Base-by-base conservation (phyloP, 1,140 invertebrate genomes). In the Ostrea denselamellosa region DNA sequence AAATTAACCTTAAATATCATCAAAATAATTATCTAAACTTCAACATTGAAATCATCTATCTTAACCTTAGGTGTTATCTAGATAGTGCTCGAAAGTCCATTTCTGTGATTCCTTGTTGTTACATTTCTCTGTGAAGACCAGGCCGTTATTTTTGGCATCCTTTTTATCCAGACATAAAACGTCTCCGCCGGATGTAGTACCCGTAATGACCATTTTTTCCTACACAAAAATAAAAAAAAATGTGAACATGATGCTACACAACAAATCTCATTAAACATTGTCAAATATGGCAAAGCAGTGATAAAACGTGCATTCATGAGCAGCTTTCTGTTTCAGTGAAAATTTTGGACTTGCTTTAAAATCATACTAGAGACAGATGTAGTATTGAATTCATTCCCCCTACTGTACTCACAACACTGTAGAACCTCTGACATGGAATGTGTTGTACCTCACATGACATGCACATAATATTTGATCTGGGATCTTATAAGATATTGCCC, bases 11-110 rank as follows among this genome's bases (percentile, higher is more conserved):
- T 58, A 17, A 5, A 19, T 19, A 58, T 58, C 17, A 58, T 58
- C 56, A 0, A 58, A 19, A 58, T 58, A 14, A 58, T 58, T 3
- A 58, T 71, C 65, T 68, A 68, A 5, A 25, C 65, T 3, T 56
- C 8, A 22, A 25, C n/a, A 10, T 10, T 2, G n/a, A 8, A 25
- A 68, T 2, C 25, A 25, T 68, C 19, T 68, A 17, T 12, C 12
- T 58, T 58, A 3, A 58, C 10, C 56, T n/a, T 19, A 62, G 17
- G 56, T 25, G 10, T 77, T 77, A 77, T 91, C 89, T 14, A 93
- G 86, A 86, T 93, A 93, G 86, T 92, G 92, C 81, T 94, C 91
- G 87, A 94, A 93, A n/a, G 90, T 89, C 94, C 94, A 94, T 84
- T 92, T 92, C 86, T 94, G 94, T 7, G 92, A 88, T 51, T 92